Conservation (phyloP, 2,113 vertebrate species). For the Copsychus sechellarum region DNA sequence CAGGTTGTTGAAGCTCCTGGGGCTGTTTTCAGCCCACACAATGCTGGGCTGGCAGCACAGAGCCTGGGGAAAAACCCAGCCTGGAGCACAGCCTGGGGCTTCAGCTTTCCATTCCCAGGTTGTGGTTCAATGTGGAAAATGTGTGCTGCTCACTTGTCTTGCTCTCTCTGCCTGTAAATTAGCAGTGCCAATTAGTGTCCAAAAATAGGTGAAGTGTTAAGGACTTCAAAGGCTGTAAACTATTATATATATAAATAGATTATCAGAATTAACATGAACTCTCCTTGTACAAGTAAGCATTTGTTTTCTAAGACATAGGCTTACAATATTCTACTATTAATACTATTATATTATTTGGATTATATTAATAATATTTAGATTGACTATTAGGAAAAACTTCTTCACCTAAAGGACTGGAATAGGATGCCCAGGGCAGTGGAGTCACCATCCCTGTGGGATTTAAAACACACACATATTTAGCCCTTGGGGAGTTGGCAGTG, state of each 20-base stretch:
- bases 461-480: fast-evolving
- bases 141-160: background rate
- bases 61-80: background rate
- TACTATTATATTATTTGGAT: background rate
- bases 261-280: background rate
- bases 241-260: no score
- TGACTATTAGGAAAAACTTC: background rate
- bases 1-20: background rate
- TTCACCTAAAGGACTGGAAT: background rate
- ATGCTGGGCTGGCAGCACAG: background rate
- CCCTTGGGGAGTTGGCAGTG: background rate
- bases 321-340: background rate
- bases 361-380: background rate
- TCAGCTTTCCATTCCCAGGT: background rate
- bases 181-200: background rate
- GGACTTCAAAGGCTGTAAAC: background rate
- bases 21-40: background rate
- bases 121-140: background rate
- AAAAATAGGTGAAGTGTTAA: background rate
- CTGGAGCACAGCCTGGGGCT: background rate
- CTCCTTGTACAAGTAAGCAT: background rate
- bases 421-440: background rate
- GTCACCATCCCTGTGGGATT: background rate
- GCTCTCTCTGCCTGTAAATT: background rate
- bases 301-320: background rate